Conservation (phyloP, 2,888 invertebrate species). For the Stenolophus ochropezus region DNA sequence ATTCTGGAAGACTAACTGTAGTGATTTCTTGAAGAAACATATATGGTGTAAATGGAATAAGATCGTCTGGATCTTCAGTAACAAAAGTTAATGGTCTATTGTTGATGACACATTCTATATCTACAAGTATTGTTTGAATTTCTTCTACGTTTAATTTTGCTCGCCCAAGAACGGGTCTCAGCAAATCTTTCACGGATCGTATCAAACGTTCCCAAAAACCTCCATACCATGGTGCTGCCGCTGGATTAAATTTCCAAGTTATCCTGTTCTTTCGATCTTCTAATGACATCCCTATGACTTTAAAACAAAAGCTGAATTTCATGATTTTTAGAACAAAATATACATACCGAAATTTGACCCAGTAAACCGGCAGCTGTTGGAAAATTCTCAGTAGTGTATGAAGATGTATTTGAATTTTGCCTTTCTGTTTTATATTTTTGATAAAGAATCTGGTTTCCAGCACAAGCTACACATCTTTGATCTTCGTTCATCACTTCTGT, state of each 20-base stretch:
- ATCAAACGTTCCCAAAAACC: slow-evolving; percentile 72
- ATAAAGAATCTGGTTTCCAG: too few species aligned
- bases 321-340: too few species aligned
- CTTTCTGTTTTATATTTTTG: too few species aligned
- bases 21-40: slow-evolving; percentile 61
- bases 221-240: slow-evolving; percentile 71
- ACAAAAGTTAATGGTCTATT: slow-evolving; percentile 67
- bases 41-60: slow-evolving; percentile 44
- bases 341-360: too few species aligned
- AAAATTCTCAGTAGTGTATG: too few species aligned
- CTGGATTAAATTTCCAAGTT: slow-evolving; percentile 69
- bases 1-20: slow-evolving; percentile 44
- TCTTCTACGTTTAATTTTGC: slow-evolving; percentile 65
- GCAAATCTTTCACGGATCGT: slow-evolving; percentile 68
- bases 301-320: too few species aligned
- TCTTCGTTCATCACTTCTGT: too few species aligned
- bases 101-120: slow-evolving; percentile 68
- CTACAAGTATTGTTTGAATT: slow-evolving; percentile 62
- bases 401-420: too few species aligned
- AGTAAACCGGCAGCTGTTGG: too few species aligned
- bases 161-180: slow-evolving; percentile 68
- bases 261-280: too few species aligned
- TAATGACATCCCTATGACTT: too few species aligned
- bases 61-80: slow-evolving; percentile 63
- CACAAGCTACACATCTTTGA: too few species aligned